Evolutionary conservation across 2,113 vertebrate genomes (phyloP).

Genomic region (Dinomys branickii): DNA sequence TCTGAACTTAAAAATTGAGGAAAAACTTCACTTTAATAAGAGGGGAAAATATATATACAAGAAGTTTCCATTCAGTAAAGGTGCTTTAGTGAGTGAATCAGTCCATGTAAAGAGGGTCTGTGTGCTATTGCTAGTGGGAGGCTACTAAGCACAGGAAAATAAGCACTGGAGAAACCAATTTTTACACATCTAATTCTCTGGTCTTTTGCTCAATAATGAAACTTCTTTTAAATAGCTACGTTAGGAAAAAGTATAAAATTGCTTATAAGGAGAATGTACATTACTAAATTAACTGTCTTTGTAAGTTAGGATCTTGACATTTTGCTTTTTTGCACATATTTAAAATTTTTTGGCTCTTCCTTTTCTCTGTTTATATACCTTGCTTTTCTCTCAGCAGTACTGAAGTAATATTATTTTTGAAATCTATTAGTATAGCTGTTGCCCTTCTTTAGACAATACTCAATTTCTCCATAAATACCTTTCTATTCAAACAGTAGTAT

Average conservation of each 20-base stretch:
- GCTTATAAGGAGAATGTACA: neutral
- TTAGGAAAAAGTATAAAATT: neutral
- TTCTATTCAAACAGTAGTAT: neutral
- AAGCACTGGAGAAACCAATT: neutral
- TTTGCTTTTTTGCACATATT: neutral
- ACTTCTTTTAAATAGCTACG: neutral
- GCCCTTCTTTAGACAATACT: neutral
- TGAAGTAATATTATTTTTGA: neutral
- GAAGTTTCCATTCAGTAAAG: neutral
- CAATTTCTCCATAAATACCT: neutral
- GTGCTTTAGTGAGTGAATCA: neutral
- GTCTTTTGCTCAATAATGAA: neutral
- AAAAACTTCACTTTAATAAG: neutral
- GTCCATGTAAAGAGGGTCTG: neutral
- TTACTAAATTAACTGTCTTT: neutral
- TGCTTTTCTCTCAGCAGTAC: neutral
- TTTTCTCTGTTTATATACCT: neutral
- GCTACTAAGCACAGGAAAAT: neutral
- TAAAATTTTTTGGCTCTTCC: neutral
- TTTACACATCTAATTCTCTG: neutral
- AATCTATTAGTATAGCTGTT: neutral
- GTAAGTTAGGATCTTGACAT: conserved; percentile 26
- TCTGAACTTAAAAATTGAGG: neutral
- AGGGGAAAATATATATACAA: neutral
- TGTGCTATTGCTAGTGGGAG: neutral